phyloP scores from a whole-genome alignment of 1,140 invertebrate species.

The Oncopeltus fasciatus region DNA sequence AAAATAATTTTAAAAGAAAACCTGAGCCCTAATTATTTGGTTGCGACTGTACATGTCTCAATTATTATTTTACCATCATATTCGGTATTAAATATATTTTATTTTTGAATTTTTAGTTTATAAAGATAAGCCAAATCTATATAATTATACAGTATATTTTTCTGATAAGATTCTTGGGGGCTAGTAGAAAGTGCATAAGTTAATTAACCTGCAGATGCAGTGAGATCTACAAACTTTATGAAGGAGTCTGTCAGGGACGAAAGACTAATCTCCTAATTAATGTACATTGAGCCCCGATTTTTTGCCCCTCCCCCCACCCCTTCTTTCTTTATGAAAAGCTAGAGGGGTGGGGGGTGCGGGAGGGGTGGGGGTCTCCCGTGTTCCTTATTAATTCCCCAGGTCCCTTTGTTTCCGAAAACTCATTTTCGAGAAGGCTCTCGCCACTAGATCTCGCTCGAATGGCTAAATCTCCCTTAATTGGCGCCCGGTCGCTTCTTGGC shows the following conservation, averaged over 20 bases:
- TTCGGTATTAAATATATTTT: too few species aligned
- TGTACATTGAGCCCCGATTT: background rate
- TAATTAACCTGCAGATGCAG: conserved; percentile 8
- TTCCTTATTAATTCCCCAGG: conserved; percentile 8
- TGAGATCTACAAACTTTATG: conserved; percentile 1
- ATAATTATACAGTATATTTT: too few species aligned
- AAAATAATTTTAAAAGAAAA: too few species aligned
- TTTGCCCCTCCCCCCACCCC: too few species aligned
- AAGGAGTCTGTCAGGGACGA: background rate
- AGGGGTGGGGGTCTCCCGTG: background rate
- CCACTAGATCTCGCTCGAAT: conserved; percentile 4
- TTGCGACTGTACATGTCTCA: too few species aligned
- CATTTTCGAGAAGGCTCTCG: conserved; percentile 2
- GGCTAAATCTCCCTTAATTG: conserved; percentile 8
- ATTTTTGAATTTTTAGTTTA: too few species aligned
- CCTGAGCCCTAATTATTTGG: too few species aligned
- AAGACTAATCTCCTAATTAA: conserved; percentile 10
- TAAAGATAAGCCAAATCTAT: too few species aligned
- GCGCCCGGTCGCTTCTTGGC: conserved; percentile 1
- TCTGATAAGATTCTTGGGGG: too few species aligned
- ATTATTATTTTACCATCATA: too few species aligned
- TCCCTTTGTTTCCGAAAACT: conserved; percentile 5
- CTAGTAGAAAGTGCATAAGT: too few species aligned
- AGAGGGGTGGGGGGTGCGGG: background rate
- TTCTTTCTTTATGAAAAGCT: conserved; percentile 3